phyloP scores from a whole-genome alignment of 2,113 vertebrate species.

The Saguinus midas region DNA sequence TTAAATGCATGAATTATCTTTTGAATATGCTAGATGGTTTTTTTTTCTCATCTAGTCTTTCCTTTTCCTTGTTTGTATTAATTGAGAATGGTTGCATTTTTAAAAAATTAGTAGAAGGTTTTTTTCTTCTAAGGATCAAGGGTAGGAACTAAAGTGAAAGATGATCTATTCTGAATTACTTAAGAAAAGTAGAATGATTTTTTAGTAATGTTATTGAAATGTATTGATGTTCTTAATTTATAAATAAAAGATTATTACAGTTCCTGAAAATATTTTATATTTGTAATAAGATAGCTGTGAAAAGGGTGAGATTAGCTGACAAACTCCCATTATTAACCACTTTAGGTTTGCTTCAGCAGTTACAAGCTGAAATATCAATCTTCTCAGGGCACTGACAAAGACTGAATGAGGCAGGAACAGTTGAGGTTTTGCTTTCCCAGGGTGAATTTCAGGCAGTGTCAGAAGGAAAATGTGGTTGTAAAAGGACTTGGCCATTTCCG shows the following conservation, averaged over 20 bases:
- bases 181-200: background rate
- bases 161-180: background rate
- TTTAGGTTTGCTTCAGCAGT: background rate
- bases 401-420: rapidly evolving
- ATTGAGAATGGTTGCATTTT: background rate
- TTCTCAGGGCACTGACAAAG: background rate
- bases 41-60: background rate
- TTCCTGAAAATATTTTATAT: background rate
- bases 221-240: background rate
- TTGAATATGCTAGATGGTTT: background rate
- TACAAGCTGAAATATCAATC: too few relatives aligned
- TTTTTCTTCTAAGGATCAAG: background rate
- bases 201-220: background rate
- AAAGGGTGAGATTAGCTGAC: background rate
- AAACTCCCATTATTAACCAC: background rate
- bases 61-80: background rate
- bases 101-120: background rate
- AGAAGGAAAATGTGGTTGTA: background rate
- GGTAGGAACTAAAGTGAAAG: background rate
- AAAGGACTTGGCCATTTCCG: background rate
- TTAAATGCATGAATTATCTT: background rate
- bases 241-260: background rate
- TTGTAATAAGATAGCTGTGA: background rate
- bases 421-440: background rate
- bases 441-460: background rate